phyloP scores from a whole-genome alignment of 2,113 vertebrate species.

The Arenaria interpres region DNA sequence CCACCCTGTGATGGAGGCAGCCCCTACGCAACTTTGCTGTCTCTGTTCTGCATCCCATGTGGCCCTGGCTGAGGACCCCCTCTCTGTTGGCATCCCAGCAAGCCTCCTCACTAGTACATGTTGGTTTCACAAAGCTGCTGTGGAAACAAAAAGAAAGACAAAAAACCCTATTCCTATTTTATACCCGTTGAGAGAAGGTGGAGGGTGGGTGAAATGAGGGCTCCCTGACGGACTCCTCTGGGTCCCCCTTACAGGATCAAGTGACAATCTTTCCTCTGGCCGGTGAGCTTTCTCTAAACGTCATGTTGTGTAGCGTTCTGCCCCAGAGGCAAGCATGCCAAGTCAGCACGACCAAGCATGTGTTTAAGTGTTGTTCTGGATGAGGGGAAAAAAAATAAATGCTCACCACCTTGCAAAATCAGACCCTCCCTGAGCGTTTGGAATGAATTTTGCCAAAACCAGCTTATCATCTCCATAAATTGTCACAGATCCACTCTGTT shows the following conservation, averaged over 20 bases:
- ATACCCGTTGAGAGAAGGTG: not conserved
- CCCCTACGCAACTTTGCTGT: fast-evolving
- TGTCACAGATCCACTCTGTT: not conserved
- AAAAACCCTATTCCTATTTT: not conserved
- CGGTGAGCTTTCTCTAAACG: fast-evolving
- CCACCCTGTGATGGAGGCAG: fast-evolving
- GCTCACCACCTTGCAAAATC: conserved; percentile 38
- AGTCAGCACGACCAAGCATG: not conserved
- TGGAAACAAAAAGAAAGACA: not conserved
- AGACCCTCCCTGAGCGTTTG: conserved; percentile 7
- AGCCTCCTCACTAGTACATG: not conserved
- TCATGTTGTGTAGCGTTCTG: not conserved
- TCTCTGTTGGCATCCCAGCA: fast-evolving
- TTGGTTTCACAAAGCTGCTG: not conserved
- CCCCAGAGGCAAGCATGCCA: not conserved
- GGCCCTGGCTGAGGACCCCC: not conserved
- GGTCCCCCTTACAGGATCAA: not conserved
- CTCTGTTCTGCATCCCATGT: fast-evolving
- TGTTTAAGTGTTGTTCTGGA: conserved; percentile 31
- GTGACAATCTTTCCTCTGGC: not conserved
- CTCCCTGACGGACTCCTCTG: not conserved
- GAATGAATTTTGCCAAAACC: conserved; percentile 39
- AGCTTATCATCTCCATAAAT: conserved; percentile 47
- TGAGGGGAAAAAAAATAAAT: not conserved
- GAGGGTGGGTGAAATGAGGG: not conserved